These are phyloP conservation scores for Corvus moneduloides DNA, from an alignment of 2,113 vertebrate species.

Conservation along the genomic window DNA sequence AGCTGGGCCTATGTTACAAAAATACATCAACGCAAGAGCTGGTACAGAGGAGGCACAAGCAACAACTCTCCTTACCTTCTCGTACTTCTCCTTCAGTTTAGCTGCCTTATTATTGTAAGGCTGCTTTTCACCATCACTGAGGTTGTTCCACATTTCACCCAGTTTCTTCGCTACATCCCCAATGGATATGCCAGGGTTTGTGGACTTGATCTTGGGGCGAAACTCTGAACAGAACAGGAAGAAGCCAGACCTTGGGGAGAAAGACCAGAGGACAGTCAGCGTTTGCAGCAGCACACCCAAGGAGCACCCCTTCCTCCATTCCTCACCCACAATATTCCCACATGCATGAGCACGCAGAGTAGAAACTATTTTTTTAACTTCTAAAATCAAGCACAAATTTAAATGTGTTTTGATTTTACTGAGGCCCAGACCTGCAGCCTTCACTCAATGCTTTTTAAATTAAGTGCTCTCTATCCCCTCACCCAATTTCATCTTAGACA, in stretches of 20 bases:
- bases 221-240: slow-evolving; percentile 89
- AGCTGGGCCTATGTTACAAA: background rate
- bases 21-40: background rate
- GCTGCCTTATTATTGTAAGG: slow-evolving; percentile 86
- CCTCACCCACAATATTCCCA: background rate
- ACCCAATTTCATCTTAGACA: background rate
- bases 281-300: fast-evolving
- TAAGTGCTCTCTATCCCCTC: background rate
- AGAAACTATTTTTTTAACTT: background rate
- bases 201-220: slow-evolving; percentile 87
- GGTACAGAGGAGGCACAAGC: background rate
- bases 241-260: slow-evolving; percentile 81
- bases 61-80: slow-evolving; percentile 76
- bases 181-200: slow-evolving; percentile 83
- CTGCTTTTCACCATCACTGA: slow-evolving; percentile 83
- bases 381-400: background rate
- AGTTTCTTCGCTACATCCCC: slow-evolving; percentile 87
- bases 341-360: fast-evolving
- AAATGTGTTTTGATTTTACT: background rate
- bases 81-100: slow-evolving; percentile 90
- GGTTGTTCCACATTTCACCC: slow-evolving; percentile 87
- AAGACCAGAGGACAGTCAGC: slow-evolving; percentile 5
- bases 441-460: background rate
- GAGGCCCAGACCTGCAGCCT: background rate
- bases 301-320: background rate